Conservation (phyloP, 1,140 invertebrate genomes). For the Thaumatotibia leucotreta region DNA sequence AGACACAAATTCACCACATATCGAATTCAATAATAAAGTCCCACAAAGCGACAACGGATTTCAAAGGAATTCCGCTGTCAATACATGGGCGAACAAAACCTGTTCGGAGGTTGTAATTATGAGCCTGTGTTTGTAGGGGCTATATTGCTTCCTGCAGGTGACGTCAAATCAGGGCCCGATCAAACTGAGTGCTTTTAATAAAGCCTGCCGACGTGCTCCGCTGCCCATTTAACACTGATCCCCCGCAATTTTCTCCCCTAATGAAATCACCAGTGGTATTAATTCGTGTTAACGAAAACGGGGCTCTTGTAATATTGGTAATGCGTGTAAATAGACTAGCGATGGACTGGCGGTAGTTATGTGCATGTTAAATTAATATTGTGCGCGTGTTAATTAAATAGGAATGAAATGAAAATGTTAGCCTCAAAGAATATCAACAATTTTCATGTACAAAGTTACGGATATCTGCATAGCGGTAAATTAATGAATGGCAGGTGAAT, state of each 20-base stretch:
- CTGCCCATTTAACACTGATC: conserved; percentile 34
- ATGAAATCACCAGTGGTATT: conserved; percentile 10
- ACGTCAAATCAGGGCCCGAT: conserved; percentile 59
- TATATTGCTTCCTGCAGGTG: conserved; percentile 68
- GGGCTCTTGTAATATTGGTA: conserved; percentile 13
- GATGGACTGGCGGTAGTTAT: conserved; percentile 27
- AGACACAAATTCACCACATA: conserved; percentile 40
- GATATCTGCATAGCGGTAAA: not conserved
- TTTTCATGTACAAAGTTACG: not conserved
- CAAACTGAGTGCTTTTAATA: conserved; percentile 73
- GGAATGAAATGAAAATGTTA: conserved; percentile 10
- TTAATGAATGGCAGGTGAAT: too few species aligned
- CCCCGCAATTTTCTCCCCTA: conserved; percentile 22
- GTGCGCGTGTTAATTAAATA: conserved; percentile 8
- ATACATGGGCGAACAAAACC: conserved; percentile 57
- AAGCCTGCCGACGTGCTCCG: conserved; percentile 35
- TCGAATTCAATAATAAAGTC: conserved; percentile 51
- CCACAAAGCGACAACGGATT: conserved; percentile 52
- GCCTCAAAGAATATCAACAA: not conserved
- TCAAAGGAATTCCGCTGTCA: conserved; percentile 65
- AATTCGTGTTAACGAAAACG: conserved; percentile 12
- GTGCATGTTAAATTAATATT: conserved; percentile 31
- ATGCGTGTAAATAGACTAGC: conserved; percentile 18
- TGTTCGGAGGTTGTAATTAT: conserved; percentile 56
- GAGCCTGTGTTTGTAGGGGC: conserved; percentile 47